Base-by-base conservation (phyloP, 2,797 vertebrate species). In the Pangasius macronema region DNA sequence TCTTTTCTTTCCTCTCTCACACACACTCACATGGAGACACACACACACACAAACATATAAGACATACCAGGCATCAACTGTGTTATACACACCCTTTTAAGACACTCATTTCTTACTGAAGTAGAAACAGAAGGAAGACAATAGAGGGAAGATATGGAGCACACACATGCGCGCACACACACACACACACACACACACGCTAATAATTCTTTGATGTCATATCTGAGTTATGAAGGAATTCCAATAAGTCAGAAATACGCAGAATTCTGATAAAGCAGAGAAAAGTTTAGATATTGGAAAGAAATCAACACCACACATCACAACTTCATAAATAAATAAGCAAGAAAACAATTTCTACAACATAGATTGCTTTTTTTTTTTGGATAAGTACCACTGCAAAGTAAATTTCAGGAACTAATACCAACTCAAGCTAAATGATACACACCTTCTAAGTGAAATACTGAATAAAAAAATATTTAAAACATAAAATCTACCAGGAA, bases 191-290 rank as follows among this genome's bases (percentile, higher is more conserved):
- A 59, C 20, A 24, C 53, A 73, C 70, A 73, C 70, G 3, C 3
- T 59, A 39, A 80, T 59, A 53, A 77, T 55, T 77, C 2, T 59
- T 80, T 80, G 49, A 57, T 80, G 76, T 24, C 9, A 36, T 14
- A 10, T 79, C 18, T 57, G 67, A 33, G 30, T 82, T 73, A 83
- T 65, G 42, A 75, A 72, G 8, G 20, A 59, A 72, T 77, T 24
- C 36, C 30, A 55, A 33, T 53, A 65, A 18, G 42, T 61, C 27
- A 61, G 10, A 86, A 81, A 81, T 67, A 70, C 18, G 3, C 77
- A 57, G 39, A 46, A 82, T 73, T 86, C 30, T 73, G 42, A 46
- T 46, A n/a, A 81, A 81, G 36, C 36, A 63, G 27, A 30, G 57
- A 46, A 65, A 14, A 49, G 42, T 30, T n/a, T n/a, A 30, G 53